Evolutionary conservation across 1,140 invertebrate genomes (phyloP), one percentile per base, ranked within the genome.

Genomic region (Bombus soroeensis): DNA sequence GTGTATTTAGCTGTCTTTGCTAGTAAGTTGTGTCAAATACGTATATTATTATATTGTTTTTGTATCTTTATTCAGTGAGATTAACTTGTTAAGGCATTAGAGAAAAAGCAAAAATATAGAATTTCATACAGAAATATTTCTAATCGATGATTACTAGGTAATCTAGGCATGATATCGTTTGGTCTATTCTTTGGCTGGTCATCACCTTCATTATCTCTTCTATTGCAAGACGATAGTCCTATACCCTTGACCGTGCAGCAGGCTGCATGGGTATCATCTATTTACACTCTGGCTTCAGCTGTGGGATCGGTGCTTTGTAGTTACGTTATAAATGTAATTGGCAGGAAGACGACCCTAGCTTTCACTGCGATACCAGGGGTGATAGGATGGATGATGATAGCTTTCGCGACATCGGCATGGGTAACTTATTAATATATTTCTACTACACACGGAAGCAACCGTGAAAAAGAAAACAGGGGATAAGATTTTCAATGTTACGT

Each of bases 331-430:
- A 87, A 92, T 59, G 22, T 41, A 66, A 94, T 97, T 62, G 97
- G 97, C 12, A 95, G 97, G 66, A 97, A 97, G 93, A 95, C 93
- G 66, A 96, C 96, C 0, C 94, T 98, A 6, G 92, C 96, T 6
- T 88, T 96, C 15, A 95, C 96, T 1, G 93, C 95, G 0, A 88
- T 97, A 37, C 97, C 96, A 4, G 97, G 96, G 91, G 93, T 96
- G 62, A 88, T 96, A 4, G 96, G 97, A 37, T 97, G 96, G 96
- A 91, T 97, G 57, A 94, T 96, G 59, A 96, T 97, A 64, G 96
- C 95, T 90, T 93, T 96, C 86, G 94, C 96, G 13, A 91, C 91
- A 37, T 94, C 94, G 28, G 93, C 96, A 2, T 87, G 93, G 25
- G 94, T 95, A 22, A 88, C 41, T 77, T 32, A 37, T 62, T 53